A percentile compares a stretch with the other conserved stretches of the same genome.
Evolutionary conservation across 2,797 vertebrate genomes (phyloP).

Genomic region (Gouania willdenowi): DNA sequence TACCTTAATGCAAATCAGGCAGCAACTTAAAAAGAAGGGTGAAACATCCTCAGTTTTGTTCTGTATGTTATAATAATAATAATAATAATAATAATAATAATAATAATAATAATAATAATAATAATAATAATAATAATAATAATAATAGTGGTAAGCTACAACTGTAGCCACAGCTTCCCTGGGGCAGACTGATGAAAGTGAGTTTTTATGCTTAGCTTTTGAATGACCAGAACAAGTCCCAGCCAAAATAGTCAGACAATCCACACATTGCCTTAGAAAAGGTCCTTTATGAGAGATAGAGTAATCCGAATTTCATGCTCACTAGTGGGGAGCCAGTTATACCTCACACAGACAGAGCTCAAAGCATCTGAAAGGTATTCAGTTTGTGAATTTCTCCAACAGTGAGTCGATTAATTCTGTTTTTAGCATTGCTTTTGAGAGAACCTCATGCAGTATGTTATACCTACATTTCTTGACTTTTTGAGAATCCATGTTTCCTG

Average conservation of each 20-base stretch:
- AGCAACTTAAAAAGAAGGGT: background rate
- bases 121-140: no score
- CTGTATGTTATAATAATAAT: no score
- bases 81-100: no score
- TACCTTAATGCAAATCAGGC: conserved; percentile 2
- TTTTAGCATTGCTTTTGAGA: conserved; percentile 3
- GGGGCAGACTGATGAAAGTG: background rate
- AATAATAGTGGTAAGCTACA: no score
- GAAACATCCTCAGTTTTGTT: background rate
- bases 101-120: no score
- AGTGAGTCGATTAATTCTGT: conserved; percentile 7
- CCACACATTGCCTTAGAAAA: conserved; percentile 10
- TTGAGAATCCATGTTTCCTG: background rate
- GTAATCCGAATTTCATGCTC: conserved; percentile 25
- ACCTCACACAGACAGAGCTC: conserved; percentile 11
- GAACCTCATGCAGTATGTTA: background rate
- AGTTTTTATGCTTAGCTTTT: background rate
- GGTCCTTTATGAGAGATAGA: conserved; percentile 10
- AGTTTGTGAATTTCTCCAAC: conserved; percentile 13
- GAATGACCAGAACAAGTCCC: conserved; percentile 2
- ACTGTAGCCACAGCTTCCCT: no score
- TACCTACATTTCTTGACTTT: conserved; percentile 15
- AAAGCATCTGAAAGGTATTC: conserved; percentile 4
- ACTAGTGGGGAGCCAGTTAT: conserved; percentile 4
- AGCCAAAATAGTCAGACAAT: conserved; percentile 7